Conservation (phyloP, 2,797 vertebrate genomes). For the Sebastolobus altivelis region DNA sequence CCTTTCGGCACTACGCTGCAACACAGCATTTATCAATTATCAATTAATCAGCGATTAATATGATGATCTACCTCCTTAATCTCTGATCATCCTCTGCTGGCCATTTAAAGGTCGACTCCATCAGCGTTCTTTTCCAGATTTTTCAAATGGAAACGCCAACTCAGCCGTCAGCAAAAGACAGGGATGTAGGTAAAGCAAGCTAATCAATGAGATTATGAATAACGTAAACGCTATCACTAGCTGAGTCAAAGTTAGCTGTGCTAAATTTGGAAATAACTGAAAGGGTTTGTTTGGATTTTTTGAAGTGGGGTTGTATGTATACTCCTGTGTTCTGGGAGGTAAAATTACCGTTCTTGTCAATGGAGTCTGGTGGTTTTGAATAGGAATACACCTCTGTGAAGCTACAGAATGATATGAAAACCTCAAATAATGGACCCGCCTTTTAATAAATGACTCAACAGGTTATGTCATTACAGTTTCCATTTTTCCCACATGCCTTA, state of each 20-base stretch:
- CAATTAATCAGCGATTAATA: conserved; percentile 48
- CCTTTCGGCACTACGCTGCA: conserved; percentile 42
- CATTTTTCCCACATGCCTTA: conserved; percentile 33
- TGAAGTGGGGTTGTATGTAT: no score
- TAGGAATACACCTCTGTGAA: background rate
- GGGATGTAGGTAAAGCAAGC: no score
- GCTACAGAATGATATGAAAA: background rate
- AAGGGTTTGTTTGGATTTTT: no score
- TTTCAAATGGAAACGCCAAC: no score
- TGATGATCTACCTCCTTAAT: conserved; percentile 40
- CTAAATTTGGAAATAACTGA: no score
- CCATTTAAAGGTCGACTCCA: background rate
- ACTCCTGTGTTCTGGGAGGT: no score
- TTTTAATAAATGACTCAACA: conserved; percentile 17
- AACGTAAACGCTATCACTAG: no score
- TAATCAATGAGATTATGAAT: no score
- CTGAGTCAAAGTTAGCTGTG: no score
- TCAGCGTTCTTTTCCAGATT: background rate
- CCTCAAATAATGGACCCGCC: background rate
- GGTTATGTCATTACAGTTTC: conserved; percentile 23
- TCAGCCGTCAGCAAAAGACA: no score
- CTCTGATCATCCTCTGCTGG: conserved; percentile 8
- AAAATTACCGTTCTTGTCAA: no score
- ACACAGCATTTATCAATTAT: conserved; percentile 53
- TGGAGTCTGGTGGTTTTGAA: rapidly evolving